A percentile compares a stretch with the other conserved stretches of the same genome.
phyloP scores from a whole-genome alignment of 2,888 invertebrate genomes.

The Temnothorax unifasciatus region DNA sequence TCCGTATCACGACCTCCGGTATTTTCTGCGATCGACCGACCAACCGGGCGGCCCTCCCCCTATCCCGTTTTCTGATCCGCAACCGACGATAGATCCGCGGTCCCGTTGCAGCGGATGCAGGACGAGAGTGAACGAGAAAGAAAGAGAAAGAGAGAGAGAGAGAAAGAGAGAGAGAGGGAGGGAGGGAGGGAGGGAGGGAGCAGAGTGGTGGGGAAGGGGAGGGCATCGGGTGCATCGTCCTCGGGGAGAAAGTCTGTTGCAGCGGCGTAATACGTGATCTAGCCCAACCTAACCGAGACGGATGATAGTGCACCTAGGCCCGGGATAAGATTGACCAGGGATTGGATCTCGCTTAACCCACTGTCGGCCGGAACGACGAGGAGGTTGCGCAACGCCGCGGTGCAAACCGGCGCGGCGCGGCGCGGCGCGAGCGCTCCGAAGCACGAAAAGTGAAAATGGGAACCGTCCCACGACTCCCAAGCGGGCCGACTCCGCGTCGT shows the following conservation, averaged over 20 bases:
- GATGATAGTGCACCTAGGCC: slow-evolving; percentile 64
- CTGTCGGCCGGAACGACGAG: slow-evolving; percentile 69
- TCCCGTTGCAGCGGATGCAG: slow-evolving; percentile 61
- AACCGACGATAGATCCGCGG: slow-evolving; percentile 43
- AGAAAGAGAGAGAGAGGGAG: slow-evolving; percentile 33
- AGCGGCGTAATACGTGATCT: slow-evolving; percentile 79
- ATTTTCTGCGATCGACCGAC: slow-evolving; percentile 46
- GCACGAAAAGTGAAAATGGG: slow-evolving; percentile 69
- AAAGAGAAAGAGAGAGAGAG: not conserved
- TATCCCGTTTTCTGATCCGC: slow-evolving; percentile 42
- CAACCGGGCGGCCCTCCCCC: not conserved
- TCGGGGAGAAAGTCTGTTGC: slow-evolving; percentile 85
- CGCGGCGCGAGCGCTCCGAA: slow-evolving; percentile 57
- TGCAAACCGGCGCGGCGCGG: slow-evolving; percentile 62
- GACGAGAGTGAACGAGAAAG: slow-evolving; percentile 45
- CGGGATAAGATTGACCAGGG: slow-evolving; percentile 76
- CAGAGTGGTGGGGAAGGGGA: slow-evolving; percentile 66
- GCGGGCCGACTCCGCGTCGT: slow-evolving; percentile 5
- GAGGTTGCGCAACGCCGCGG: slow-evolving; percentile 75
- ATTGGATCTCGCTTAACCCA: slow-evolving; percentile 79
- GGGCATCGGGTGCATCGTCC: slow-evolving; percentile 85
- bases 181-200: too few species aligned
- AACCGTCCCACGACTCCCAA: slow-evolving; percentile 44
- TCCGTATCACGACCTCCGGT: slow-evolving; percentile 45
- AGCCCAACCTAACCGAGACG: slow-evolving; percentile 72